Evolutionary conservation across 2,113 vertebrate species (phyloP), one percentile per base, ranked within the genome.

Genomic region (Barnardius zonarius): DNA sequence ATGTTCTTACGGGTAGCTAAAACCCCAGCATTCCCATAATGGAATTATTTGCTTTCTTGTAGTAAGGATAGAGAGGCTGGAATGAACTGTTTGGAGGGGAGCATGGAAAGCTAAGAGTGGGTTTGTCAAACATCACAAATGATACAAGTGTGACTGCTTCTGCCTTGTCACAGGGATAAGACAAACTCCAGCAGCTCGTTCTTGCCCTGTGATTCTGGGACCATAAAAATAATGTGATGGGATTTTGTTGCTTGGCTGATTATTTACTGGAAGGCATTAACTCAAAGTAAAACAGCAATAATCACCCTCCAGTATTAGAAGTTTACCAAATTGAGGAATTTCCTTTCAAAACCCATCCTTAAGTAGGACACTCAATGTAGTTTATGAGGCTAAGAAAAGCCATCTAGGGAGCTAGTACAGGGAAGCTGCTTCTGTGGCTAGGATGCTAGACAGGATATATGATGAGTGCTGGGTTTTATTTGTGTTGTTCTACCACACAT

Each of bases 301-400:
- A 74, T 64, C n/a, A 55, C 39, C 61, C 37, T 43, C 28, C 12
- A 63, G 27, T 41, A 46, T 33, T 49, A 82, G 41, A 75, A 57
- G 54, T 86, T 94, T 86, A 82, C 68, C 51, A 87, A 55, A 72
- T 3, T 35, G 39, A 77, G 31, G 59, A 48, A 82, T 76, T 86
- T 69, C 44, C 61, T 77, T 81, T 79, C 49, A 24, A 51, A 69
- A 92, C 74, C 3, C 25, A 27, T 54, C 69, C 17, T 52, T 28
- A 87, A 90, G 39, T 31, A 72, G 61, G 79, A 73, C 63, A 82
- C 14, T 77, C 39, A 19, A 6, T 48, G 64, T 54, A 67, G 25
- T 91, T 94, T 80, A 82, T 52, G 69, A 62, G 74, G 14, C 28
- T 44, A 55, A 93, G 76, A 90, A 94, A 93, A 93, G 64, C 68